Conservation (phyloP, 2,797 vertebrate genomes). For the Cuniculus paca region DNA sequence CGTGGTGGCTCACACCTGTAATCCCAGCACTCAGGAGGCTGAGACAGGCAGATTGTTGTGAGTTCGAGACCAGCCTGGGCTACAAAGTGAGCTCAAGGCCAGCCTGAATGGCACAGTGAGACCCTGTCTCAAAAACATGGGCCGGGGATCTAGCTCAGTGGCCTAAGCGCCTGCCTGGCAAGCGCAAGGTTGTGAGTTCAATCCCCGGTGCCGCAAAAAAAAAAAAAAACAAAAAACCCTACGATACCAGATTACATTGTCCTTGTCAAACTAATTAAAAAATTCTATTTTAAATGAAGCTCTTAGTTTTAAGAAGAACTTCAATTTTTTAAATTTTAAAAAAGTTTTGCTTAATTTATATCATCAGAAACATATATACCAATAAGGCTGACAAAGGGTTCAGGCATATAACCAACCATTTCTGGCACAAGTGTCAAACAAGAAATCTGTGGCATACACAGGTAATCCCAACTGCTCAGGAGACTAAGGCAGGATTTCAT, state of each 20-base stretch:
- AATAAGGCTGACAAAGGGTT: background rate
- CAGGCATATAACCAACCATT: background rate
- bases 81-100: too few relatives aligned
- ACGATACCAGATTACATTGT: background rate
- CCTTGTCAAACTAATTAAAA: background rate
- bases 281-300: background rate
- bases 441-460: background rate
- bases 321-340: background rate
- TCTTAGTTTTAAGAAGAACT: conserved; percentile 4
- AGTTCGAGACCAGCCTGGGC: too few relatives aligned
- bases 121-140: too few relatives aligned
- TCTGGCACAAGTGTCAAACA: background rate
- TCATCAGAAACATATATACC: background rate
- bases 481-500: background rate
- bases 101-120: too few relatives aligned
- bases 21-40: too few relatives aligned
- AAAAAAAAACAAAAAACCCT: too few relatives aligned
- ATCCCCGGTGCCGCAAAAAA: too few relatives aligned
- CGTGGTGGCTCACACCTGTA: too few relatives aligned
- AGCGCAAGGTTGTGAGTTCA: too few relatives aligned
- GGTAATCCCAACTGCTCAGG: background rate
- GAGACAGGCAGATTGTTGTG: too few relatives aligned
- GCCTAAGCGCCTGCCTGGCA: too few relatives aligned
- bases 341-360: background rate
- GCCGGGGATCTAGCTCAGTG: too few relatives aligned